These are phyloP conservation scores for Noctilio leporinus DNA, from an alignment of 2,113 vertebrate species.

Conservation along the genomic window DNA sequence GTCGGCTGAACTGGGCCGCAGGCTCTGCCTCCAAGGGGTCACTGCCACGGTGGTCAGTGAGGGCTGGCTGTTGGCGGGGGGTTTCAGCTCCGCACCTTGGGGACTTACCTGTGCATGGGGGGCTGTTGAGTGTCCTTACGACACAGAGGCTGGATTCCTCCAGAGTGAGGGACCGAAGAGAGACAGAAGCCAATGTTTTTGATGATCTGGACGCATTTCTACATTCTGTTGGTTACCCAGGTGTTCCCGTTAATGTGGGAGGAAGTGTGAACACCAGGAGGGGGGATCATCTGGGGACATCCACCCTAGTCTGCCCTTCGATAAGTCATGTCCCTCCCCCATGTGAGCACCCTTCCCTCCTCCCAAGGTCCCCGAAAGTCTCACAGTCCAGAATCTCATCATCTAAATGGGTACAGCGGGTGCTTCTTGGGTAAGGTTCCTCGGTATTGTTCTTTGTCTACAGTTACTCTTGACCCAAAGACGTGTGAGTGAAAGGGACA, in stretches of 20 bases:
- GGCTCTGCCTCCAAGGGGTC: not conserved
- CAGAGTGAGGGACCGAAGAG: not conserved
- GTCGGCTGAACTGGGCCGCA: not conserved
- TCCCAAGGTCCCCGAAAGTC: not conserved
- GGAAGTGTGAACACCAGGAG: not conserved
- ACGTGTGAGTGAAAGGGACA: not conserved
- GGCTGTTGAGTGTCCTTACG: not conserved
- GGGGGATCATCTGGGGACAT: too few species aligned
- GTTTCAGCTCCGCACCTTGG: not conserved
- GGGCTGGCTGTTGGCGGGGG: not conserved
- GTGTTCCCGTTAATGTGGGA: not conserved
- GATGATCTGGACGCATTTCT: not conserved
- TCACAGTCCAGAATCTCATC: not conserved
- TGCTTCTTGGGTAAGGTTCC: not conserved
- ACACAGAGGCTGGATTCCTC: not conserved
- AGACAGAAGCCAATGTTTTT: not conserved
- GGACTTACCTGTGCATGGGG: too few species aligned
- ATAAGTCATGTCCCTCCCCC: not conserved
- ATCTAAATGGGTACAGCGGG: not conserved
- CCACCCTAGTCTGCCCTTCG: not conserved
- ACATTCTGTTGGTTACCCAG: too few species aligned
- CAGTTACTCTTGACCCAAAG: not conserved
- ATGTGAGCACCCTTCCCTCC: not conserved
- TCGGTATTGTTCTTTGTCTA: not conserved
- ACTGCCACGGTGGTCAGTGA: fast-evolving